Base-by-base conservation (phyloP, 37 sponge, comb jelly and placozoan species). In the Agelas oroides region DNA sequence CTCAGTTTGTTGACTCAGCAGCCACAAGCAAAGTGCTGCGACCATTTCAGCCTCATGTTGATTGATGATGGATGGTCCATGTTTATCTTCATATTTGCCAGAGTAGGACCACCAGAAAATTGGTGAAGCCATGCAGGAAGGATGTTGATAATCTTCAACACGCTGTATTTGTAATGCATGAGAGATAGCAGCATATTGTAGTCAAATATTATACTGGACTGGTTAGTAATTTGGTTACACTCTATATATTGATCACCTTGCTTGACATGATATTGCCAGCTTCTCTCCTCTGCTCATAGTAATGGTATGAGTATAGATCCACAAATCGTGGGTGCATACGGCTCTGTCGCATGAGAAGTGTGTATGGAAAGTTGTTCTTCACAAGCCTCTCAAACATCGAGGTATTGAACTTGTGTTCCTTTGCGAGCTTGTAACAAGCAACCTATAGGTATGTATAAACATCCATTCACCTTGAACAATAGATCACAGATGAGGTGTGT, bases 21-120 rank as follows among this genome's bases (percentile, higher is more conserved):
- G 24, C 83, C 83, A 83, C 62, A 46, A 61, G 63, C 64, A 73
- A 30, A 70, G 71, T 37, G 41, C n/a, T 30, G 59, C 83, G 36
- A 60, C 83, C 83, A 83, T 83, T 37, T 73, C 41, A 31, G 59
- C 74, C 40, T 83, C 83, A 18, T 59, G 59, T 0, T 37, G 20
- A 38, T 83, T 83, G 20, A 5, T 38, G 18, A 71, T 38, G 21
- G 32, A 36, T 38, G 62, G 46, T 16, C 38, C 73, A 36, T 40
- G 28, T 25, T 53, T 71, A 0, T 36, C 39, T 36, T 25, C 52
- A 59, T 83, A 72, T 58, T 15, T 27, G 1, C 28, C 61, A 2
- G 16, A 8, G 76, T 76, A 57, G 36, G 40, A 53, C 83, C 83
- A 83, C 83, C 83, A 83, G 30, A 73, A 66, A 24, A 67, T 38